Percentiles rank a stretch among this genome's conserved stretches.
These are phyloP conservation scores for Pammene fasciana DNA, from an alignment of 2,888 invertebrate species.

Conservation along the genomic window DNA sequence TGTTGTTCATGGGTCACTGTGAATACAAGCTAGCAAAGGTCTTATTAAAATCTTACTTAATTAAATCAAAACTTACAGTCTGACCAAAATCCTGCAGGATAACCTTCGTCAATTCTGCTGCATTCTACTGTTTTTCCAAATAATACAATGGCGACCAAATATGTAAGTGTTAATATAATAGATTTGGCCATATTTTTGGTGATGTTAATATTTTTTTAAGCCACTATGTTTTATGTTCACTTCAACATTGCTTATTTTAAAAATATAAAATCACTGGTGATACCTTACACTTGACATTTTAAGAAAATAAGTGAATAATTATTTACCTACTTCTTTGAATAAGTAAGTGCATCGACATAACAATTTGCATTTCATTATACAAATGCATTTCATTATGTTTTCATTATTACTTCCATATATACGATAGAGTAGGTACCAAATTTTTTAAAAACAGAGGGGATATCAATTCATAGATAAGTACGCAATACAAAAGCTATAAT, in stretches of 20 bases:
- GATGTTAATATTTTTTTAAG: neutral
- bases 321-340: neutral
- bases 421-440: neutral
- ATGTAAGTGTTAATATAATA: neutral
- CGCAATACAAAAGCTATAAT: too few relatives aligned
- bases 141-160: neutral
- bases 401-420: too few relatives aligned
- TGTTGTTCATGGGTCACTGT: too few relatives aligned
- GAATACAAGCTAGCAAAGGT: too few relatives aligned
- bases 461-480: neutral
- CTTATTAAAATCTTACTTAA: too few relatives aligned
- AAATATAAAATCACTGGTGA: too few relatives aligned
- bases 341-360: neutral
- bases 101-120: neutral
- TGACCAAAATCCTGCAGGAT: neutral
- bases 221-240: neutral
- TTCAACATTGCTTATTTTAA: neutral
- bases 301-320: too few relatives aligned
- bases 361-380: neutral
- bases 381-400: too few relatives aligned
- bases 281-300: too few relatives aligned
- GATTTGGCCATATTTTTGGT: neutral
- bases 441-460: neutral
- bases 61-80: conserved; percentile 1
- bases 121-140: neutral